Conservation (phyloP, 2,113 vertebrate species). For the Oryzias javanicus region DNA sequence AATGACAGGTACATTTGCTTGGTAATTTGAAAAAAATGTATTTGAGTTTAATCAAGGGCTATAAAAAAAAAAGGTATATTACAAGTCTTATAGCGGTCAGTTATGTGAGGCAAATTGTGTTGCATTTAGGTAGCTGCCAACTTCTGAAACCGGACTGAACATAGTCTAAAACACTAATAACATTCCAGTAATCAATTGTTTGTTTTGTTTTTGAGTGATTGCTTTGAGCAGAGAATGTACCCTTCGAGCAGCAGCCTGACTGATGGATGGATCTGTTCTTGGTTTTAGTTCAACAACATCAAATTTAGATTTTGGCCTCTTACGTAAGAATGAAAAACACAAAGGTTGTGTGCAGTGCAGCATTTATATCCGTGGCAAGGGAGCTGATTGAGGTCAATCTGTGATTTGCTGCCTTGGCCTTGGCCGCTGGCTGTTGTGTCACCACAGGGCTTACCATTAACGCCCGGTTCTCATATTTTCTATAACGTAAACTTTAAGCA, state of each 20-base stretch:
- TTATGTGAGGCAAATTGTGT: conserved; percentile 1
- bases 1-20: background rate
- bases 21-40: background rate
- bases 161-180: background rate
- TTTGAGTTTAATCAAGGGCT: background rate
- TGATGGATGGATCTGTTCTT: conserved; percentile 7
- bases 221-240: conserved; percentile 2
- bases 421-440: conserved; percentile 41
- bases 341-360: conserved; percentile 13
- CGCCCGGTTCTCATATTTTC: conserved; percentile 17
- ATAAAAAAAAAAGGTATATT: background rate
- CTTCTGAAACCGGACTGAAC: conserved; percentile 26
- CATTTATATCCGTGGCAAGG: conserved; percentile 44
- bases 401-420: conserved; percentile 63
- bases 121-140: conserved; percentile 3
- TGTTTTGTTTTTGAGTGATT: conserved; percentile 1
- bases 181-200: background rate
- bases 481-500: conserved; percentile 12
- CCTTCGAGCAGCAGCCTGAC: background rate
- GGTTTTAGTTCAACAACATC: conserved; percentile 13
- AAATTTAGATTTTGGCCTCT: conserved; percentile 10
- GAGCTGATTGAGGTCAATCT: conserved; percentile 71
- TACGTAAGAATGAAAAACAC: conserved; percentile 23
- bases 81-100: background rate
- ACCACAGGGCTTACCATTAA: conserved; percentile 46